These are phyloP conservation scores for Drosophila formosana DNA, from an alignment of 2,888 invertebrate species.

Conservation along the genomic window DNA sequence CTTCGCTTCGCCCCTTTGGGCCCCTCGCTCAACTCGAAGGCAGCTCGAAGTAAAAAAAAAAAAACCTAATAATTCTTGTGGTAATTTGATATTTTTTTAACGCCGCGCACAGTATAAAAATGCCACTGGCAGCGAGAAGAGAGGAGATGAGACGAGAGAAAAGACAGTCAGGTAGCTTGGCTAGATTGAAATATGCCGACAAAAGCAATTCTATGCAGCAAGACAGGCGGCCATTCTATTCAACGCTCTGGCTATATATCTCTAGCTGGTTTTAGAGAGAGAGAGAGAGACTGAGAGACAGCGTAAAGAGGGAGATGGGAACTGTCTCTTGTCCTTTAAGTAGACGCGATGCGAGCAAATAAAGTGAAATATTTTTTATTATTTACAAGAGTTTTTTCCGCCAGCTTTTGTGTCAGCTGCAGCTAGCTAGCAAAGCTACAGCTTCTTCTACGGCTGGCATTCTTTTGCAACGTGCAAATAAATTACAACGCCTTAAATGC, in stretches of 20 bases:
- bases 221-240: constrained; percentile 30
- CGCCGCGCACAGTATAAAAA: constrained; percentile 8
- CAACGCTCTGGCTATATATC: constrained; percentile 20
- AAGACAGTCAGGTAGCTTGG: neutral
- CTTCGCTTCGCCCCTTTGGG: constrained; percentile 33
- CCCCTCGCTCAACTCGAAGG: neutral
- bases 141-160: neutral
- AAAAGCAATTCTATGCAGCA: constrained; percentile 28
- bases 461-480: constrained; percentile 63
- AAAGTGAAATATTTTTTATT: constrained; percentile 70
- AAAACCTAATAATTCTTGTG: constrained; percentile 60
- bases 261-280: neutral
- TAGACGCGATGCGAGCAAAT: constrained; percentile 58
- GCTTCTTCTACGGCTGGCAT: constrained; percentile 17
- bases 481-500: constrained; percentile 57
- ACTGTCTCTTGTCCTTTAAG: constrained; percentile 48
- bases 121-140: neutral
- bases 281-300: neutral
- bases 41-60: neutral
- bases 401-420: constrained; percentile 46
- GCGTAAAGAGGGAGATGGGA: neutral
- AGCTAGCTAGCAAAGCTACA: constrained; percentile 10
- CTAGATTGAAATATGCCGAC: constrained; percentile 42
- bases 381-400: constrained; percentile 52
- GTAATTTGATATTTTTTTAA: constrained; percentile 63